phyloP scores from a whole-genome alignment of 2,888 invertebrate species.

The Minunthozetes semirufus region DNA sequence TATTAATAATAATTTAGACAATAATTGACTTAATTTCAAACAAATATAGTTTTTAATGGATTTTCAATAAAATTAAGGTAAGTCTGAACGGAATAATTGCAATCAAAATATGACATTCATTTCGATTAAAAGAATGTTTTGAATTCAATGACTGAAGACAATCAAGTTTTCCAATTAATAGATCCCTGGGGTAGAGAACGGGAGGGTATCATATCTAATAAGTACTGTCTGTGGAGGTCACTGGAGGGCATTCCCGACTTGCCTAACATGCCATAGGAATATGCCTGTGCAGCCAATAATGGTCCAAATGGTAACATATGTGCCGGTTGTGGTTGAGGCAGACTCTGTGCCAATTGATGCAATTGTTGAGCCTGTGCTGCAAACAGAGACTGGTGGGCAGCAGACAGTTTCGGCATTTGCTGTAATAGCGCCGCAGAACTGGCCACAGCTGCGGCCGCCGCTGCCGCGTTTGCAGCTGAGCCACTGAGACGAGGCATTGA shows the following conservation, averaged over 20 bases:
- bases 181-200: slow-evolving; percentile 41
- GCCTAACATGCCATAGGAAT: slow-evolving; percentile 46
- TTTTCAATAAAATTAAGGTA: no score
- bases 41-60: no score
- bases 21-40: no score
- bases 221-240: slow-evolving; percentile 76
- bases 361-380: slow-evolving; percentile 44
- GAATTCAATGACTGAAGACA: neutral
- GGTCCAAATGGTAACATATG: slow-evolving; percentile 73
- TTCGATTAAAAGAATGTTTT: neutral
- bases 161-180: slow-evolving; percentile 43
- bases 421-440: slow-evolving; percentile 50
- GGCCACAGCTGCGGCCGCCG: slow-evolving; percentile 43
- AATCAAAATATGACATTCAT: neutral
- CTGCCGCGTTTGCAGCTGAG: slow-evolving; percentile 39
- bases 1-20: no score
- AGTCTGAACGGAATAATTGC: no score
- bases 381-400: slow-evolving; percentile 43
- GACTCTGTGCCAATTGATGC: slow-evolving; percentile 73
- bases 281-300: slow-evolving; percentile 54
- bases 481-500: slow-evolving; percentile 36
- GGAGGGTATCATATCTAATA: slow-evolving; percentile 86
- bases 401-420: slow-evolving; percentile 43
- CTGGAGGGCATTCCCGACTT: slow-evolving; percentile 46
- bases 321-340: slow-evolving; percentile 62